These are phyloP conservation scores for Hirudo medicinalis DNA, from an alignment of 1,140 invertebrate genomes.

Conservation along the genomic window DNA sequence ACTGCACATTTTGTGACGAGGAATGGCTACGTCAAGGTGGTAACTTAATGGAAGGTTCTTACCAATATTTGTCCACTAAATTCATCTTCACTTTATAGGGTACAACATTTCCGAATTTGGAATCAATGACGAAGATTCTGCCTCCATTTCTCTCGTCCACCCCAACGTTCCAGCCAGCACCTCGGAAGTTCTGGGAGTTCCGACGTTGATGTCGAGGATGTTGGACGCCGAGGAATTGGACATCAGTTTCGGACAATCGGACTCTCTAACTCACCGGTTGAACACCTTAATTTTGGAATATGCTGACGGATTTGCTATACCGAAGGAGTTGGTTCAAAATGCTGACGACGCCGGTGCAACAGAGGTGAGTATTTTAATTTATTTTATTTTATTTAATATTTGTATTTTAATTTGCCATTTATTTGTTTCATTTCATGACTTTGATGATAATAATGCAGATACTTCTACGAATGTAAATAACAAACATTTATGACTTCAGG, in stretches of 20 bases:
- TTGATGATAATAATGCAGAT: neutral
- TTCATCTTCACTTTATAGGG: neutral
- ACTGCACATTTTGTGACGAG: constrained; percentile 22
- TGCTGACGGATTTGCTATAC: constrained; percentile 23
- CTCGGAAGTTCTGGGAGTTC: constrained; percentile 28
- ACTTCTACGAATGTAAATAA: neutral
- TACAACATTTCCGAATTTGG: constrained; percentile 16
- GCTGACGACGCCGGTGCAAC: constrained; percentile 40
- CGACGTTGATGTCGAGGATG: constrained; percentile 26
- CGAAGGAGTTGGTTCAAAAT: constrained; percentile 24
- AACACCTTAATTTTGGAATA: constrained; percentile 26
- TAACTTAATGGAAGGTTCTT: neutral
- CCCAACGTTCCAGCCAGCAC: constrained; percentile 26
- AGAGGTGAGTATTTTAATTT: constrained; percentile 27
- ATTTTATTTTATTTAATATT: too few relatives aligned
- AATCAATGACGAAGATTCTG: constrained; percentile 23
- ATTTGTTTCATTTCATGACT: too few relatives aligned
- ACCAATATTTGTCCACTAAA: neutral
- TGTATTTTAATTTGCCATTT: neutral
- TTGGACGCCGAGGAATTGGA: constrained; percentile 25
- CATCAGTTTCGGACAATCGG: constrained; percentile 30
- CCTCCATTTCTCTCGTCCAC: constrained; percentile 27
- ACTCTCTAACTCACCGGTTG: constrained; percentile 29
- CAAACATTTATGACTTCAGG: neutral
- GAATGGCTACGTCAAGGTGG: constrained; percentile 23